A percentile compares a stretch with the other conserved stretches of the same genome.
These are phyloP conservation scores for Cephus pulcher DNA, from an alignment of 2,888 invertebrate species.

Conservation along the genomic window DNA sequence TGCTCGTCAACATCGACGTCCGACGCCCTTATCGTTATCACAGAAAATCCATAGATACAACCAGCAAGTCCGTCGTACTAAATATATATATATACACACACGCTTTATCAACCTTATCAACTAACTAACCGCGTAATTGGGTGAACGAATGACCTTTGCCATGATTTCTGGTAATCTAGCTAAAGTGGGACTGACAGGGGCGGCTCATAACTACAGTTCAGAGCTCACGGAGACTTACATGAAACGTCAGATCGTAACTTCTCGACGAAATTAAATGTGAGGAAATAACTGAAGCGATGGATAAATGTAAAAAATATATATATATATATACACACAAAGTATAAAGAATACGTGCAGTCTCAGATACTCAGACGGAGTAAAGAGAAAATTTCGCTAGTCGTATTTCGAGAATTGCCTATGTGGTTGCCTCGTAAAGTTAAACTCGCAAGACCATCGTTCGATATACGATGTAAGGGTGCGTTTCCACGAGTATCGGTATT, in stretches of 20 bases:
- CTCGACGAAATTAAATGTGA: not conserved
- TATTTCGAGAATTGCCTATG: conserved; percentile 8
- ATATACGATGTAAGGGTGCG: conserved; percentile 10
- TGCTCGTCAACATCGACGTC: conserved; percentile 44
- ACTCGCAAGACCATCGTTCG: conserved; percentile 16
- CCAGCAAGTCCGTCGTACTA: not conserved
- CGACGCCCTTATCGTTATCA: not conserved
- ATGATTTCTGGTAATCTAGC: not conserved
- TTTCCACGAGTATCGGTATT: not conserved
- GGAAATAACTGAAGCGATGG: not conserved
- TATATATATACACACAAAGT: not conserved
- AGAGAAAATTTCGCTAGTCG: not conserved
- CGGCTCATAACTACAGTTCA: not conserved
- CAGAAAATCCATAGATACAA: not conserved
- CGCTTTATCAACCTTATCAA: not conserved
- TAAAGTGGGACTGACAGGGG: not conserved
- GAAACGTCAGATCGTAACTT: not conserved
- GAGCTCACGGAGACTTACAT: not conserved
- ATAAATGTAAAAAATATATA: not conserved
- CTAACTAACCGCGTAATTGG: not conserved
- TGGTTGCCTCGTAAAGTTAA: conserved; percentile 32
- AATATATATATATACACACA: not conserved
- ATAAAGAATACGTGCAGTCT: not conserved
- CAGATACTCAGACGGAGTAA: not conserved
- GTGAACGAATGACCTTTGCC: not conserved